Conservation (phyloP, 2,113 vertebrate genomes). For the Nesospiza acunhae region DNA sequence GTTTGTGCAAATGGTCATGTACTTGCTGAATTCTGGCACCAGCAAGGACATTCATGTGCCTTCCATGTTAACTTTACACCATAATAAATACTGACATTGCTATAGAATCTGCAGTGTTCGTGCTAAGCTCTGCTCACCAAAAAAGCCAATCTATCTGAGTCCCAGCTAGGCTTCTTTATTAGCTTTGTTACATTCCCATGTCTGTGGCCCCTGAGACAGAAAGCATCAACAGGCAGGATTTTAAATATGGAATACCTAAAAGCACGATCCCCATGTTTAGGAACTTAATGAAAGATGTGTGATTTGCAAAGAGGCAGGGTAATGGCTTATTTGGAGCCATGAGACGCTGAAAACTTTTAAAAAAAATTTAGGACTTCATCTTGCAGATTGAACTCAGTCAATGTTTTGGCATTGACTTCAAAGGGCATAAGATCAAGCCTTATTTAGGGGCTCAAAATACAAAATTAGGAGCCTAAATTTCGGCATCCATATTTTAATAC, state of each 20-base stretch:
- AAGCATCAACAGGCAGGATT: slow-evolving; percentile 9
- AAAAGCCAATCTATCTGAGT: neutral
- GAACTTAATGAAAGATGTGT: neutral
- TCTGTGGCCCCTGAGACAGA: neutral
- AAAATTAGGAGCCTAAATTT: slow-evolving; percentile 30
- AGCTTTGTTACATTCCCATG: neutral
- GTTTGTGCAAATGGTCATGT: slow-evolving; percentile 42
- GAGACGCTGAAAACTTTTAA: neutral
- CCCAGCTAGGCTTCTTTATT: neutral
- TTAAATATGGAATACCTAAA: slow-evolving; percentile 37
- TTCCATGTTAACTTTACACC: slow-evolving; percentile 3
- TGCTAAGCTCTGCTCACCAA: neutral
- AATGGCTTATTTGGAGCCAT: neutral
- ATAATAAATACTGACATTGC: neutral
- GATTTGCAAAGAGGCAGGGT: slow-evolving; percentile 3
- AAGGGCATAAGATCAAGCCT: slow-evolving; percentile 14
- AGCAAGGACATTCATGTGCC: neutral
- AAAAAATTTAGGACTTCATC: slow-evolving; percentile 36
- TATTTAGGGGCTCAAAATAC: slow-evolving; percentile 32
- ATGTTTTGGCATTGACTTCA: slow-evolving; percentile 42
- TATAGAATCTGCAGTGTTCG: neutral
- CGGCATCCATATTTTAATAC: slow-evolving; percentile 22
- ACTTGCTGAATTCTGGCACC: slow-evolving; percentile 33
- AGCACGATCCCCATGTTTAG: neutral
- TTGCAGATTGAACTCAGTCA: neutral